A percentile compares a stretch with the other conserved stretches of the same genome.
These are phyloP conservation scores for Zelleria hepariella DNA, from an alignment of 2,888 invertebrate species.

Conservation along the genomic window DNA sequence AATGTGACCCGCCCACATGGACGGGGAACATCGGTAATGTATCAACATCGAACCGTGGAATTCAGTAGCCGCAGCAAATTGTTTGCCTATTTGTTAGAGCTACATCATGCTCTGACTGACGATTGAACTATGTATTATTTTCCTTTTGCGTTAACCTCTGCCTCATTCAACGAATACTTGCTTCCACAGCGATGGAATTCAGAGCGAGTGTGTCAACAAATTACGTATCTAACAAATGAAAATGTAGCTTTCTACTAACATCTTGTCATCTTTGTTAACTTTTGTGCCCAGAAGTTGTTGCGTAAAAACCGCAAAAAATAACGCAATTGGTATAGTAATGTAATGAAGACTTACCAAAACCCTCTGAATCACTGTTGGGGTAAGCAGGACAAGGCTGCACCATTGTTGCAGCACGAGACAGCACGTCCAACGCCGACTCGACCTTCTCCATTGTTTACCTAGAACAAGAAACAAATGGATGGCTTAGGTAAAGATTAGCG, in stretches of 20 bases:
- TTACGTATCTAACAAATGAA: not conserved
- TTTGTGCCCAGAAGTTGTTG: too few relatives aligned
- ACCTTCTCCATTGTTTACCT: conserved; percentile 74
- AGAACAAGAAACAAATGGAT: not conserved
- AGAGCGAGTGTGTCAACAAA: not conserved
- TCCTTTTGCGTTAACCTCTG: too few relatives aligned
- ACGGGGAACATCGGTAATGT: conserved; percentile 36
- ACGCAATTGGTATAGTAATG: not conserved
- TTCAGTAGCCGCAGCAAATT: conserved; percentile 1
- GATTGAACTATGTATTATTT: not conserved
- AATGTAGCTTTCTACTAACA: not conserved
- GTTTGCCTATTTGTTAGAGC: not conserved
- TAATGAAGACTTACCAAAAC: conserved; percentile 60
- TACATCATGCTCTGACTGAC: not conserved
- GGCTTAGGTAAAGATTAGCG: not conserved
- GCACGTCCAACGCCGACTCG: conserved; percentile 88
- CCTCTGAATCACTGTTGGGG: conserved; percentile 62
- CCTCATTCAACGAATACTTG: not conserved
- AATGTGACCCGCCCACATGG: conserved; percentile 67
- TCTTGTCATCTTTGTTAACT: not conserved
- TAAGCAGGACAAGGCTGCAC: conserved; percentile 79
- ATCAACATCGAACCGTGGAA: not conserved
- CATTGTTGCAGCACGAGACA: conserved; percentile 91
- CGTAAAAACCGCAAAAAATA: not conserved
- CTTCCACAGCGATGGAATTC: not conserved